Evolutionary conservation across 2,113 vertebrate species (phyloP), one percentile per base, ranked within the genome.

Genomic region (Charina bottae): DNA sequence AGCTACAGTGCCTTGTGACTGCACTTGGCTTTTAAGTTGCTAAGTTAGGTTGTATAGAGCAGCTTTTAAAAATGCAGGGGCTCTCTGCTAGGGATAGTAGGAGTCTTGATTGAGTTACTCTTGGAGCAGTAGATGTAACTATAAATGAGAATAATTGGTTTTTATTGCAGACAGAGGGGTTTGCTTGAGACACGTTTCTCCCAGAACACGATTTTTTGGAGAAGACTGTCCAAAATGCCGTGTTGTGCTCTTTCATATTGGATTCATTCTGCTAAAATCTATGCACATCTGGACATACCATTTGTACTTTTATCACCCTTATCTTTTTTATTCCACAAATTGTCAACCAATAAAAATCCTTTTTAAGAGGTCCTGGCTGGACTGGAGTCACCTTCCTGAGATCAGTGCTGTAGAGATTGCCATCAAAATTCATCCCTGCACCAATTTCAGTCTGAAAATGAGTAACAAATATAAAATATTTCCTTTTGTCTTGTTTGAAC

Each of bases 1-100:
- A 89, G 26, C 84, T 72, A 85, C 8, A 49, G 2, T 58, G 59
- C 90, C 62, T 91, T 8, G 0, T 7, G 78, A 37, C 49, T 72
- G 89, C 37, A 0, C 15, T 19, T 59, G 49, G 24, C 83, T 92
- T 93, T n/a, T 8, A 64, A 6, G 37, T 19, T 26, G 85, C 2
- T 85, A 53, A 42, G 83, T 90, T 84, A 13, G 92, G 89, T 92
- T 92, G 21, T 92, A 89, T 78, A 90, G 23, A n/a, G 53, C 37
- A 17, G 54, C 89, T 78, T 37, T 26, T 89, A 28, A 84, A 84
- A 85, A 85, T 85, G 26, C 23, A 85, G 4, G 23, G 5, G 21
- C 26, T 85, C 24, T 17, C 53, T 85, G 24, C 84, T 85, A 28
- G 26, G 26, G 24, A 5, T 17, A 6, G 53, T 54, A 85, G 23